phyloP scores from a whole-genome alignment of 2,797 vertebrate species.

The Hypotaenidia okinawae region DNA sequence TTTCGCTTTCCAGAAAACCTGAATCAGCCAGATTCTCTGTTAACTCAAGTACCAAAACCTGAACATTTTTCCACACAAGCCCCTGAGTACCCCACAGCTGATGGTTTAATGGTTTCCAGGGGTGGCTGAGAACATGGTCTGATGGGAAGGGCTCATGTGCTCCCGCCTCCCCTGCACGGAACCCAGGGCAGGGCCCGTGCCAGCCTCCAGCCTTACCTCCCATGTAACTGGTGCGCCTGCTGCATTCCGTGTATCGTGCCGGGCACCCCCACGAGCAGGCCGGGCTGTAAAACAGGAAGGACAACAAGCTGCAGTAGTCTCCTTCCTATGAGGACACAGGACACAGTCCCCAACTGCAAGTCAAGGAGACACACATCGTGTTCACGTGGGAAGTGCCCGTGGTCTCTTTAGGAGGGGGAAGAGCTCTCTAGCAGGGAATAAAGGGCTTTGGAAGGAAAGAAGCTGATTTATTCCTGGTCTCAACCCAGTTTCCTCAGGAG shows the following conservation, averaged over 20 bases:
- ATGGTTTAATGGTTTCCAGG: neutral
- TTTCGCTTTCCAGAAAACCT: neutral
- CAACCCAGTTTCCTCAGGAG: neutral
- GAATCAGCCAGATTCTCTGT: neutral
- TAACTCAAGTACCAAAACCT: neutral
- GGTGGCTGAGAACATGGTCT: neutral
- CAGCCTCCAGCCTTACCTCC: slow-evolving; percentile 83
- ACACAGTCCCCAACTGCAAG: neutral
- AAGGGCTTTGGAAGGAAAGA: neutral
- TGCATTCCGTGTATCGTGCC: slow-evolving; percentile 93
- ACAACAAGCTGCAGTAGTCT: neutral
- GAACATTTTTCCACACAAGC: neutral
- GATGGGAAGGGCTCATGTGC: neutral
- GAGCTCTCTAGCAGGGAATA: neutral
- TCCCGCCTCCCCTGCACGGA: fast-evolving
- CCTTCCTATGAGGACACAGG: neutral
- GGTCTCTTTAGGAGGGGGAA: neutral
- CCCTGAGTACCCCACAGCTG: neutral
- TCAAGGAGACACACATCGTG: neutral
- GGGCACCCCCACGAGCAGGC: slow-evolving; percentile 92
- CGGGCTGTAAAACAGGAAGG: slow-evolving; percentile 81
- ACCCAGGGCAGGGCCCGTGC: neutral
- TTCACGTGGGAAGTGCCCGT: neutral
- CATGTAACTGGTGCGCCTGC: slow-evolving; percentile 92
- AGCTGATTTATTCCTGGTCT: neutral